phyloP scores from a whole-genome alignment of 2,888 invertebrate genomes.

The Spialia ferax region DNA sequence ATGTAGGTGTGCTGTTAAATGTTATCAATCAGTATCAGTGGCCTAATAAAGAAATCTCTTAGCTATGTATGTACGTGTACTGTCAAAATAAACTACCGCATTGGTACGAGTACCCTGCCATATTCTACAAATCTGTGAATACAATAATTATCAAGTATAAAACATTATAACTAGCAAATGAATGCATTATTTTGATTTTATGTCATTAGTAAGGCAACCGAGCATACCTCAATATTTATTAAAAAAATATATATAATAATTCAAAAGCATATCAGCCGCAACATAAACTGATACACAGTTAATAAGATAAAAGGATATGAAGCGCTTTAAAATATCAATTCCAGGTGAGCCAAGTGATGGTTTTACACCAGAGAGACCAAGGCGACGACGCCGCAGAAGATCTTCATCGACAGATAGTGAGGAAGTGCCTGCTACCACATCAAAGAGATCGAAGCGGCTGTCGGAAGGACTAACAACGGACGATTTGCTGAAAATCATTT shows the following conservation, averaged over 20 bases:
- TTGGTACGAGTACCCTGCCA: not conserved
- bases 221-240: not conserved
- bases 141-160: not conserved
- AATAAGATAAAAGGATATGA: not conserved
- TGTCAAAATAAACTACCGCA: too few species aligned
- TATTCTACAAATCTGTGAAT: not conserved
- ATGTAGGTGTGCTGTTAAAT: too few species aligned
- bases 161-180: not conserved
- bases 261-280: not conserved
- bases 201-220: not conserved
- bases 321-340: not conserved
- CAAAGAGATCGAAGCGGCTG: not conserved
- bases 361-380: not conserved
- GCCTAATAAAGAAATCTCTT: too few species aligned
- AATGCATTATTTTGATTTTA: not conserved
- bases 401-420: not conserved
- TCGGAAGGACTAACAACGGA: conserved; percentile 53
- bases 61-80: not conserved
- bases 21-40: too few species aligned
- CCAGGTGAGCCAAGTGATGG: not conserved
- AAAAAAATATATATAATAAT: not conserved
- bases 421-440: not conserved
- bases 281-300: not conserved
- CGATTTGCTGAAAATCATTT: not conserved
- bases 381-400: conserved; percentile 4